A percentile compares a stretch with the other conserved stretches of the same genome.
Evolutionary conservation across 2,113 vertebrate genomes (phyloP).

Genomic region (Phocoena sinus): DNA sequence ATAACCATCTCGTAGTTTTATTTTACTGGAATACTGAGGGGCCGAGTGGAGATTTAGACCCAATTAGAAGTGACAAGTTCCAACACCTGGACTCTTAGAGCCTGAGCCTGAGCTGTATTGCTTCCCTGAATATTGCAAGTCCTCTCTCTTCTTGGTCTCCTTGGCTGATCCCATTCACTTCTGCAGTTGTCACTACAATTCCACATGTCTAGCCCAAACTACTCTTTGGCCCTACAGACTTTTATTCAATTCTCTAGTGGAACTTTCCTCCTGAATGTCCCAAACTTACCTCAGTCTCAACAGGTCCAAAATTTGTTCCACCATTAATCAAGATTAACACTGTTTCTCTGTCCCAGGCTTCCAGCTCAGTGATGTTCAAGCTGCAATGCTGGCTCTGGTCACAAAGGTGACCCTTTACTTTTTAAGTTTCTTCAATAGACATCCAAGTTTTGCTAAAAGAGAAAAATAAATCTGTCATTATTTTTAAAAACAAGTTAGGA

Average conservation of each 20-base stretch:
- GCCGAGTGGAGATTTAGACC: background rate
- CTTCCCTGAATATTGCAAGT: background rate
- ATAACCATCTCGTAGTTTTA: background rate
- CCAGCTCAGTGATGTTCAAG: background rate
- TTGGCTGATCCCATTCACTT: background rate
- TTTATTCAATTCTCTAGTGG: background rate
- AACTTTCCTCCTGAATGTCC: background rate
- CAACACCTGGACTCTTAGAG: background rate
- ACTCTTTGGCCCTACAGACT: background rate
- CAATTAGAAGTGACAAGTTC: background rate
- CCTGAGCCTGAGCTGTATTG: background rate
- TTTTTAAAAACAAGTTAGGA: background rate
- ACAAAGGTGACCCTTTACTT: slow-evolving; percentile 7
- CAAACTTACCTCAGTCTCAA: background rate
- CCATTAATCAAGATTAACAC: background rate
- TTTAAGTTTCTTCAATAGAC: background rate
- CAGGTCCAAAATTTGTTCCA: background rate
- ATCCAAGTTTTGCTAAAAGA: background rate
- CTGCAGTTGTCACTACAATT: background rate
- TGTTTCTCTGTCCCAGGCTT: background rate
- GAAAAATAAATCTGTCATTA: background rate
- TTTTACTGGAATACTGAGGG: background rate
- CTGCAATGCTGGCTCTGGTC: background rate
- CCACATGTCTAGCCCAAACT: background rate
- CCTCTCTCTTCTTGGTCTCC: background rate